Percentiles rank a stretch among this genome's conserved stretches.
phyloP scores from a whole-genome alignment of 2,797 vertebrate genomes.

The Hoplostethus atlanticus region DNA sequence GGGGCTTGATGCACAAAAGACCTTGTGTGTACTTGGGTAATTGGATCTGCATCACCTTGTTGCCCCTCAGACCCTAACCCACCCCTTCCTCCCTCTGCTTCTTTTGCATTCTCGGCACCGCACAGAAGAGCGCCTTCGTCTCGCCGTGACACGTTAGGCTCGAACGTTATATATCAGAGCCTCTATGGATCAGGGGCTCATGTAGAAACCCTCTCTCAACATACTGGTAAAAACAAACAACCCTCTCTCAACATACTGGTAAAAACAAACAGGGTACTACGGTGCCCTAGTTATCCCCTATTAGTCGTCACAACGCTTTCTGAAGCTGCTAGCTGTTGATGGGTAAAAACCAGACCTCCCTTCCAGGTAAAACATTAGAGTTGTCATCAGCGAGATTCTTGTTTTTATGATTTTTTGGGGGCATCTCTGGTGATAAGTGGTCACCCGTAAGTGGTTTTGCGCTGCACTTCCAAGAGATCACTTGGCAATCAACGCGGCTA shows the following conservation, averaged over 20 bases:
- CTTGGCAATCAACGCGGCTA: too few species aligned
- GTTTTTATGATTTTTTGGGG: too few species aligned
- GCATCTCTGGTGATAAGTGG: too few species aligned
- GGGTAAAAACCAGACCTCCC: background rate
- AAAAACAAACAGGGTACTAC: background rate
- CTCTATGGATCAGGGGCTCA: background rate
- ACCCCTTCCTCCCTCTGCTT: background rate
- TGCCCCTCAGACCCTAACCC: slow-evolving; percentile 36
- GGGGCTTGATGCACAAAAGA: slow-evolving; percentile 50
- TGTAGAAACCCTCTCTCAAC: background rate
- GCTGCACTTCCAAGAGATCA: too few species aligned
- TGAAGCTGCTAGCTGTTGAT: background rate
- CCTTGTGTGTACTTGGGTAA: slow-evolving; percentile 51
- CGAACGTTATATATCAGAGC: background rate
- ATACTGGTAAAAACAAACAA: background rate
- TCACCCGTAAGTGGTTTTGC: too few species aligned
- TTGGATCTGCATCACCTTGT: slow-evolving; percentile 54
- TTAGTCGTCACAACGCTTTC: background rate
- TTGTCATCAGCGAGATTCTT: too few species aligned
- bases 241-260: too few species aligned
- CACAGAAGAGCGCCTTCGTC: background rate
- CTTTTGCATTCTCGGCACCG: slow-evolving; percentile 6
- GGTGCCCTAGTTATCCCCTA: background rate
- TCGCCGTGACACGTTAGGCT: background rate
- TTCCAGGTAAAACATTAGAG: too few species aligned